Conservation (phyloP, 2,113 vertebrate genomes). For the Lanius collurio region DNA sequence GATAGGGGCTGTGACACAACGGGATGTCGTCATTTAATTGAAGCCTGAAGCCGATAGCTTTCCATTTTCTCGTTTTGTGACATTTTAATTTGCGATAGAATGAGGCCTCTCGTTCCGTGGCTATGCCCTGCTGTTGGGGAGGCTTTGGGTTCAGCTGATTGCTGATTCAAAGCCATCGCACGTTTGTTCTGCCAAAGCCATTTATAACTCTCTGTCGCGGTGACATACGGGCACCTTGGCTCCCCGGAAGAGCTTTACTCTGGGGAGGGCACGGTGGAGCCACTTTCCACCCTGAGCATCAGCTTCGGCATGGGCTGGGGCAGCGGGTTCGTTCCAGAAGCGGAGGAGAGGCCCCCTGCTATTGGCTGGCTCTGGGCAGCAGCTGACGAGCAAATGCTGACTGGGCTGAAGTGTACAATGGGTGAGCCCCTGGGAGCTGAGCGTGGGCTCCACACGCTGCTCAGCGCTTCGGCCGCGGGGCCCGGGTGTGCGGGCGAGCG, state of each 20-base stretch:
- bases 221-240: constrained; percentile 46
- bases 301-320: background rate
- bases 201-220: constrained; percentile 72
- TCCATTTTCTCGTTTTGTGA: background rate
- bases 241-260: constrained; percentile 38
- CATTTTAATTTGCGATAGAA: background rate
- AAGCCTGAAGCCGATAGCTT: background rate
- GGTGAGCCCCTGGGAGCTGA: constrained; percentile 1
- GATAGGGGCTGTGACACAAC: background rate
- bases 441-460: background rate
- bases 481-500: background rate
- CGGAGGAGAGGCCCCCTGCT: background rate
- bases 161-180: constrained; percentile 61
- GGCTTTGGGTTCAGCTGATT: constrained; percentile 20
- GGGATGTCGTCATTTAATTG: background rate
- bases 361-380: background rate
- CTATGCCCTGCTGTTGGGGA: background rate
- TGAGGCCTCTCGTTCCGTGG: background rate
- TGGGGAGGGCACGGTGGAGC: background rate
- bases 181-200: constrained; percentile 68
- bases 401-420: constrained; percentile 25
- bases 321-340: background rate
- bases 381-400: constrained; percentile 49
- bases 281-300: background rate
- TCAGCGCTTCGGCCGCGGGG: background rate